Percentiles rank a stretch among this genome's conserved stretches.
phyloP scores from a whole-genome alignment of 2,113 vertebrate species.

The Hippocampus barbouri region DNA sequence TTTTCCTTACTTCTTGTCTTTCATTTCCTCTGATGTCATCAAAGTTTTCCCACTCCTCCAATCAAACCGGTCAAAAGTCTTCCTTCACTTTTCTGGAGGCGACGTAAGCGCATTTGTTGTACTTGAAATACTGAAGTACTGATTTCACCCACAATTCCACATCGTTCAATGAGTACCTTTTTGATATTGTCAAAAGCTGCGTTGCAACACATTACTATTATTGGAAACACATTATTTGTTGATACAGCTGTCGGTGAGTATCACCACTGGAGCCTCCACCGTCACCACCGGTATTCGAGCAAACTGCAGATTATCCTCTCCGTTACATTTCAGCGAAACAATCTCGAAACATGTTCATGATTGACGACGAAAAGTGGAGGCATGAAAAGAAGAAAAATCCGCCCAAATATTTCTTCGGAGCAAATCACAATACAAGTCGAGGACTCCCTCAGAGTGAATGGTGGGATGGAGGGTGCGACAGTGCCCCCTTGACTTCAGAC shows the following conservation, averaged over 20 bases:
- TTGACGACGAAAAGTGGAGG: constrained; percentile 58
- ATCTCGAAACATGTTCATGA: constrained; percentile 76
- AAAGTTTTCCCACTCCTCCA: no score
- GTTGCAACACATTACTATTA: no score
- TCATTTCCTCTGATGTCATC: no score
- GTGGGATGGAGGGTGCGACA: constrained; percentile 33
- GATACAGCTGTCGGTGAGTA: background rate
- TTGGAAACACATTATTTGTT: background rate
- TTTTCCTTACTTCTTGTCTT: no score
- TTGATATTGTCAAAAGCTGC: no score
- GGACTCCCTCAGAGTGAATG: constrained; percentile 34
- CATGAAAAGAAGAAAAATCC: constrained; percentile 51
- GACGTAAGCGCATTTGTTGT: no score
- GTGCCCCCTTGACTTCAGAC: constrained; percentile 69
- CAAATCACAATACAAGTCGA: constrained; percentile 61
- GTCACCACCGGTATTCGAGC: constrained; percentile 43
- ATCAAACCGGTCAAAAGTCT: no score
- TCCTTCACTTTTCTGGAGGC: no score
- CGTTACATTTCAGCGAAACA: constrained; percentile 73
- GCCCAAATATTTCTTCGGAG: constrained; percentile 77
- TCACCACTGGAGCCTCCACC: constrained; percentile 23
- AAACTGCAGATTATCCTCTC: constrained; percentile 47
- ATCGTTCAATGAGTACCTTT: no score
- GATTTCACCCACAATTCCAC: no score
- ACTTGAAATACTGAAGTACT: no score